Base-by-base conservation (phyloP, 2,797 vertebrate genomes). In the Poecilia gillii region DNA sequence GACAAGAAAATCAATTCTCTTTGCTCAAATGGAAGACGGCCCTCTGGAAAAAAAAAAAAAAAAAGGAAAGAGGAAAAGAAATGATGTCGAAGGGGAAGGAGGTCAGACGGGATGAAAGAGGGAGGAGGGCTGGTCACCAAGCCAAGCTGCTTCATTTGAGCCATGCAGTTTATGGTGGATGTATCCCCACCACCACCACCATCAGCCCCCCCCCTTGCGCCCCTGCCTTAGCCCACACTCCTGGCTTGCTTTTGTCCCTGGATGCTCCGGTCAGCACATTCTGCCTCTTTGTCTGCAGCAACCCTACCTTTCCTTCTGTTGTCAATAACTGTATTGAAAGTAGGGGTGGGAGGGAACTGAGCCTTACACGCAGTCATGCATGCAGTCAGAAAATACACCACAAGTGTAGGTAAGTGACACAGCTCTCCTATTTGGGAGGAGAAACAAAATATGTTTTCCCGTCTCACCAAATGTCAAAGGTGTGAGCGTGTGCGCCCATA, bases 291-390 rank as follows among this genome's bases (percentile, higher is more conserved):
- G 94, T 93, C 92, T 86, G 84, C 84, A 91, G 84, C 91, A 85
- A 83, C 94, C 80, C 93, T 89, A 92, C 89, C 91, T 92, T 85
- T 82, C 80, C 82, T 83, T 79, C 81, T 81, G 71, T 89, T 84
- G 93, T 94, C 88, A 93, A 92, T 91, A 81, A 82, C 70, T 84
- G 93, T 95, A 94, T 89, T 92, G 93, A 95, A 90, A 93, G 88
- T 85, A 89, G 72, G 74, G 62, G 68, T 85, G 74, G 83, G 84
- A 80, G 88, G 81, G 81, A 81, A 90, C 3, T 70, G 74, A 80
- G 75, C 76, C 72, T 84, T 70, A 82, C 51, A 79, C 75, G 64
- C 76, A 80, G 6, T 28, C 84, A 78, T 23, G 6, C 81, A 55
- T 31, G 78, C 66, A 73, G 0, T 0, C 55, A 39, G 51, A 78